Base-by-base conservation (phyloP, 1,140 invertebrate genomes). In the Lanistes nyassanus region DNA sequence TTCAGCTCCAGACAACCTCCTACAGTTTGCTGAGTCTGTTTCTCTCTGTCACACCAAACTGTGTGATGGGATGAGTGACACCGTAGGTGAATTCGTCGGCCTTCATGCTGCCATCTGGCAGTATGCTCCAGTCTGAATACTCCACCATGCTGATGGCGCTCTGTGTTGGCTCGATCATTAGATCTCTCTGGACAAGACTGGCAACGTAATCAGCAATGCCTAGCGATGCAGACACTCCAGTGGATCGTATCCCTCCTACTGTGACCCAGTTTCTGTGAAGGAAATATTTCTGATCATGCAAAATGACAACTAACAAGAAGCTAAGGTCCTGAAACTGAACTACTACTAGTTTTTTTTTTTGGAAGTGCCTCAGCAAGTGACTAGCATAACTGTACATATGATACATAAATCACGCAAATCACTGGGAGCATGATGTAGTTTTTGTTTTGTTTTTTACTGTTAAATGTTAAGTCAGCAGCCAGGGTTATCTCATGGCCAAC, bases 231-330 rank as follows among this genome's bases (percentile, higher is more conserved):
- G 83, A 84, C 19, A 86, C 70, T 0, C 85, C 85, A 16, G 85
- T 86, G 6, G 85, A 86, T 47, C 85, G 73, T 5, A 86, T 86
- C 21, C 85, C 83, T 62, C 85, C 83, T 58, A 84, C 76, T 21
- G 82, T 84, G 47, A 85, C 77, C 83, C 83, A 85, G 36, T 80
- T 76, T 60, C 84, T 85, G 62, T 36, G 64, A 75, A 62, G 21
- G 19, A 13, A 37, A 3, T 47, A n/a, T n/a, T n/a, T n/a, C n/a
- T n/a, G n/a, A n/a, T n/a, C n/a, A n/a, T n/a, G n/a, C n/a, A n/a
- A n/a, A n/a, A n/a, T n/a, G n/a, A n/a, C n/a, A n/a, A n/a, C n/a
- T n/a, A n/a, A n/a, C n/a, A n/a, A n/a, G n/a, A n/a, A n/a, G n/a
- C n/a, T n/a, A n/a, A n/a, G n/a, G n/a, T n/a, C n/a, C n/a, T n/a